Base-by-base conservation (phyloP, 2,113 vertebrate genomes). In the Nycticebus coucang region DNA sequence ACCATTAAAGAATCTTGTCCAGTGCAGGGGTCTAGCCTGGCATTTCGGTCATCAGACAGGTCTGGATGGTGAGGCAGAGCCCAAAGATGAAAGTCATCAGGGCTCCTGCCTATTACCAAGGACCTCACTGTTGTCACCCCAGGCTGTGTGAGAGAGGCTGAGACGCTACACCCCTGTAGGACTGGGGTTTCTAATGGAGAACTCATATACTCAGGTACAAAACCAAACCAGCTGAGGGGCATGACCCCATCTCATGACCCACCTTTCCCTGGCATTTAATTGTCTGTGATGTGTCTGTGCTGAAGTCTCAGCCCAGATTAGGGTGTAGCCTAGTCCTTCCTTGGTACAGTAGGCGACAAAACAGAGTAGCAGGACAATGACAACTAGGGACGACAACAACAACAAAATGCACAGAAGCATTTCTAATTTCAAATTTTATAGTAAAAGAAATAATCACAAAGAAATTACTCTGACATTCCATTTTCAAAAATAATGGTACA, bases 381-480 rank as follows among this genome's bases (percentile, higher is more conserved):
- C 24, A 28, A 4, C 62, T 64, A 64, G 62, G 28, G 62, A 64
- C 10, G 26, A 64, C 60, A 64, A 26, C 22, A 62, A 62, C 8
- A 62, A 26, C 24, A 64, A 28, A 64, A 26, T 64, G 24, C 60
- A 28, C 26, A 86, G 86, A 33, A 1, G n/a, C 10, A 78, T 82
- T 87, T 93, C 35, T 82, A 90, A 89, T 87, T 93, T 93, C n/a
- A 19, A 82, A 77, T 81, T 50, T 62, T 96, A 8, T 45, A 59
- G 89, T 72, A 71, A 93, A 95, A 89, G 2, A 69, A 75, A 77
- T 68, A 71, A 37, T 88, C 37, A 75, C 78, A 79, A 75, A 75
- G 62, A 91, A 92, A 72, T 81, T 84, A 21, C 7, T 89, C 30
- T 89, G 22, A 37, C n/a, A 71, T 35, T 86, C 28, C 6, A 22